These are phyloP conservation scores for Spodoptera exigua DNA, from an alignment of 2,888 invertebrate genomes.

Conservation along the genomic window DNA sequence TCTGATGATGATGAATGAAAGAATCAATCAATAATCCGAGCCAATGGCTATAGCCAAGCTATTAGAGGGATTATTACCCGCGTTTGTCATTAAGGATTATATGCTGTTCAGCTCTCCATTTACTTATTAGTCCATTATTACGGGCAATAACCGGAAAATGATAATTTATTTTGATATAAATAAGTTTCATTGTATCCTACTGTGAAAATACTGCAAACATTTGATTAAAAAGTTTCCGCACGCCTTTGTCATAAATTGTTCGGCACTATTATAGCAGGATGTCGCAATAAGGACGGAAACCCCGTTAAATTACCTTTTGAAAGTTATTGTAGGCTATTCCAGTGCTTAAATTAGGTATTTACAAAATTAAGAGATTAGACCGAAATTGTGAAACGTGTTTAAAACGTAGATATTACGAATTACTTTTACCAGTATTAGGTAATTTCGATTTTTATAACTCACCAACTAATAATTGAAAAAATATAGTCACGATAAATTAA, in stretches of 20 bases:
- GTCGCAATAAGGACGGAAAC: slow-evolving; percentile 35
- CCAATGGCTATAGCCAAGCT: too few relatives aligned
- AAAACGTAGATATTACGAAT: too few relatives aligned
- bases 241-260: slow-evolving; percentile 41
- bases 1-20: too few relatives aligned
- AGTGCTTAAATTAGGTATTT: too few relatives aligned
- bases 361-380: too few relatives aligned
- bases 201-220: not conserved
- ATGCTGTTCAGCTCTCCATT: slow-evolving; percentile 3
- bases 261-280: slow-evolving; percentile 41
- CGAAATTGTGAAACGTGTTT: too few relatives aligned
- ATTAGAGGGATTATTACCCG: too few relatives aligned
- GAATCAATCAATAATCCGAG: too few relatives aligned
- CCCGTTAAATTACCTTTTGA: slow-evolving; percentile 27
- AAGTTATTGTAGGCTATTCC: slow-evolving; percentile 12
- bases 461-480: too few relatives aligned
- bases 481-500: too few relatives aligned
- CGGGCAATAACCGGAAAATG: slow-evolving; percentile 69
- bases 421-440: too few relatives aligned
- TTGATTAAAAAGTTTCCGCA: slow-evolving; percentile 25
- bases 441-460: too few relatives aligned
- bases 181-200: slow-evolving; percentile 39
- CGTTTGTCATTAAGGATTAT: not conserved
- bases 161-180: slow-evolving; percentile 39
- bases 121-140: slow-evolving; percentile 7